Conservation (phyloP, 2,888 invertebrate genomes). For the Ormyrus rosae region DNA sequence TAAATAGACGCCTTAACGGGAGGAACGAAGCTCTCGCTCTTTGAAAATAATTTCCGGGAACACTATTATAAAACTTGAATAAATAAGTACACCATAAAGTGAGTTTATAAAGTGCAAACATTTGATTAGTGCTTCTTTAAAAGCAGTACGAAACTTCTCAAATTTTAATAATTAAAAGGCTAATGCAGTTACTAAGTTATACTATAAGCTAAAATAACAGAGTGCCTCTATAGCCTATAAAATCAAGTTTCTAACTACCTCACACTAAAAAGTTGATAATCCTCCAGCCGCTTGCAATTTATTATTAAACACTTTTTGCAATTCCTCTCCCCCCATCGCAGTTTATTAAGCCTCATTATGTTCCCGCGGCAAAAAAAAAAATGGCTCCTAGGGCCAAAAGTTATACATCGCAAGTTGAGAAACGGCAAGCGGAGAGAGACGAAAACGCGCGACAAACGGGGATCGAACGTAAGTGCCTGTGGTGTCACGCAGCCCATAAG, state of each 20-base stretch:
- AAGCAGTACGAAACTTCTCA: conserved; percentile 4
- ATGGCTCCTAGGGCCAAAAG: no score
- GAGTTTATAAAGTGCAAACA: conserved; percentile 16
- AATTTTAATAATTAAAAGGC: conserved; percentile 26
- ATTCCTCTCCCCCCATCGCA: no score
- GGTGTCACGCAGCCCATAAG: neutral
- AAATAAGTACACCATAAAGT: neutral
- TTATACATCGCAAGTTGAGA: neutral
- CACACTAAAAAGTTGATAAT: no score
- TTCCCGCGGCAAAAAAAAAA: no score
- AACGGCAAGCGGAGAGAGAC: neutral
- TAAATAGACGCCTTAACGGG: no score
- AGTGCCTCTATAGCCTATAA: neutral
- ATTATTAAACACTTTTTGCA: no score
- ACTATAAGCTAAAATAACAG: conserved; percentile 13
- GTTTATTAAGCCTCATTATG: no score
- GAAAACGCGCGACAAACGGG: neutral
- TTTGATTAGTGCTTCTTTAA: neutral
- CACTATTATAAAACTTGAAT: no score
- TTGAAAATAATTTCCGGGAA: no score
- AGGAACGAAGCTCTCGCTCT: no score
- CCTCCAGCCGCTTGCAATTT: no score
- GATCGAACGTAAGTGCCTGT: neutral
- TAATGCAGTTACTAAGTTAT: conserved; percentile 4
- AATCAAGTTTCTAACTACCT: neutral